phyloP scores from a whole-genome alignment of 2,888 invertebrate genomes.

The Diadegma fenestrale region DNA sequence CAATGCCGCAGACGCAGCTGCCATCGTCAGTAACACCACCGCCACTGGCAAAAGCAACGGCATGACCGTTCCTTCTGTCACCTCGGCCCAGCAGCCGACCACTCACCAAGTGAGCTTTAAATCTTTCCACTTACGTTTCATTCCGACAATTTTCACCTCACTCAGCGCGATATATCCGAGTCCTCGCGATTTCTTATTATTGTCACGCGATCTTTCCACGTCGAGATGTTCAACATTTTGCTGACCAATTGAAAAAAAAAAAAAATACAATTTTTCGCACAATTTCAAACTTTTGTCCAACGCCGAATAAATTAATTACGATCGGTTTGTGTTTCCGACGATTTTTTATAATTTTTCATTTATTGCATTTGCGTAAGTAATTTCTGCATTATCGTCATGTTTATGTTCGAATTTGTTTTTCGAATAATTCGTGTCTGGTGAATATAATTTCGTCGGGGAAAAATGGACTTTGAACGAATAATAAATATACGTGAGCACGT shows the following conservation, averaged over 20 bases:
- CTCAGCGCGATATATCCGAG: not conserved
- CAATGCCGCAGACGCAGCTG: constrained; percentile 60
- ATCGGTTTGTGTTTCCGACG: not conserved
- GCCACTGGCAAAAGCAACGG: constrained; percentile 60
- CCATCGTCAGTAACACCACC: constrained; percentile 64
- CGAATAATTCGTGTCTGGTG: not conserved
- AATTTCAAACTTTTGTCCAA: not conserved
- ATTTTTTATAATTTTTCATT: not conserved
- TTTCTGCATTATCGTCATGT: not conserved
- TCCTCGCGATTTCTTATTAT: not conserved
- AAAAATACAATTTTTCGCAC: no score
- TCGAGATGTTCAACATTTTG: not conserved
- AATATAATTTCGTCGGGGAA: not conserved
- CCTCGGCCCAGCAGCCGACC: constrained; percentile 72
- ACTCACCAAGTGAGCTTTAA: constrained; percentile 77
- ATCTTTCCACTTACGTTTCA: constrained; percentile 22
- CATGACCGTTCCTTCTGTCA: constrained; percentile 68
- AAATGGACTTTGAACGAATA: not conserved
- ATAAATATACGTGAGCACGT: not conserved
- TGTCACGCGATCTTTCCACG: not conserved
- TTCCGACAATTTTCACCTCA: not conserved
- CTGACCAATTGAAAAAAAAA: not conserved
- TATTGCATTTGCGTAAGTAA: not conserved
- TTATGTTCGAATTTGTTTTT: not conserved
- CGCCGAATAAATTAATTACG: not conserved